phyloP scores from a whole-genome alignment of 1,140 invertebrate species.

The Drosophila athabasca region DNA sequence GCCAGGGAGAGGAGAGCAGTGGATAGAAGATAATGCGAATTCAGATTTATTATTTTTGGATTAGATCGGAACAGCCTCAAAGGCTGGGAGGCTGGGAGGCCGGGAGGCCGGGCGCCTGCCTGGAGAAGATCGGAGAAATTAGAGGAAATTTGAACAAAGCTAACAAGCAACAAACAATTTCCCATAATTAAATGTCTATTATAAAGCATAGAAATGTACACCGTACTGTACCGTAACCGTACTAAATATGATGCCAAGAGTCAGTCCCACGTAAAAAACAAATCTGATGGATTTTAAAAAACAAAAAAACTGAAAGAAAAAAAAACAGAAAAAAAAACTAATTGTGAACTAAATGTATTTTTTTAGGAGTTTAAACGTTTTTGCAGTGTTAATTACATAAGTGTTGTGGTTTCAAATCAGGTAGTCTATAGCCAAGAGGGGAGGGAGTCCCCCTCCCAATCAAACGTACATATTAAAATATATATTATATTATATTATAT shows the following conservation, averaged over 20 bases:
- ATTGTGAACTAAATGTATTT: conserved; percentile 76
- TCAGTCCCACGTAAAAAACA: conserved; percentile 58
- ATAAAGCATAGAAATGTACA: conserved; percentile 3
- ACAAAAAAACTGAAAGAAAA: conserved; percentile 33
- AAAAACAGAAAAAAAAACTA: conserved; percentile 43
- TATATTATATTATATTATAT: conserved; percentile 28
- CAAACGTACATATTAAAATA: conserved; percentile 29
- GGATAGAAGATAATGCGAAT: conserved; percentile 1
- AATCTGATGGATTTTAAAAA: conserved; percentile 57
- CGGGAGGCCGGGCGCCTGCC: too few species aligned
- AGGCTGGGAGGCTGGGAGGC: background rate
- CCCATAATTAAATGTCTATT: conserved; percentile 43
- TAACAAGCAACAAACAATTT: conserved; percentile 1
- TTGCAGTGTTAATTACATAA: conserved; percentile 54
- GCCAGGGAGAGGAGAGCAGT: conserved; percentile 1
- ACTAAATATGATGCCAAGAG: conserved; percentile 56
- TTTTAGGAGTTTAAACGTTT: conserved; percentile 68
- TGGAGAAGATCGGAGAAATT: conserved; percentile 14
- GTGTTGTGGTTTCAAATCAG: conserved; percentile 77
- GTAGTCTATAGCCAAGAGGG: conserved; percentile 55
- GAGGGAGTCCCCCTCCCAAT: conserved; percentile 5
- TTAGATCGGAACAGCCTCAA: conserved; percentile 17
- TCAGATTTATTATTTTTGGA: background rate
- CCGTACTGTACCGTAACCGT: background rate
- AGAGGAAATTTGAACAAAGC: conserved; percentile 37